Evolutionary conservation across 2,113 vertebrate genomes (phyloP), one percentile per base, ranked within the genome.

Genomic region (Ochotona curzoniae): DNA sequence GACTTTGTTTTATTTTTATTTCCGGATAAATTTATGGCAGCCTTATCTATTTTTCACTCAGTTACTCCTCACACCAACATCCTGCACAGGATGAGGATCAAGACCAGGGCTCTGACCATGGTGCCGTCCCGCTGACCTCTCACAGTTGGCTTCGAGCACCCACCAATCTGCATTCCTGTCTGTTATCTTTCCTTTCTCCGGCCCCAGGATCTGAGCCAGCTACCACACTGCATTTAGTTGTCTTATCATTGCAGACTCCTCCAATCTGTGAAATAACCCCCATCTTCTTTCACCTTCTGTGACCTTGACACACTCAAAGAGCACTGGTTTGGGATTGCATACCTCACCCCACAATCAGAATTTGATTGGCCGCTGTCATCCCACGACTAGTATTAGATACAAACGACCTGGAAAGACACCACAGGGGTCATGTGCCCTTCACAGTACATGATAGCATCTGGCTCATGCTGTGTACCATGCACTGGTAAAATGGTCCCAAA

Each of bases 341-440:
- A 26, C 9, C 61, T 7, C 51, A 20, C 17, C n/a, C 15, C 25
- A 49, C 75, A 70, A 61, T 32, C 6, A 67, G 51, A 28, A 12
- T 67, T 84, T 82, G 35, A 71, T 84, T 82, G 35, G 67, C 25
- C 60, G 84, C n/a, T 81, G 23, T n/a, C 89, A 83, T 81, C 32
- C 87, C 26, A 60, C 69, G 38, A 84, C 47, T 49, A 51, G 17
- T 23, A 23, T 51, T 17, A 83, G 23, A 32, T 87, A 25, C 44
- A 66, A 89, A 75, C 89, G 85, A 88, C 32, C 38, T 87, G 44
- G 38, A 10, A 90, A 67, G 64, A 60, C 44, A 44, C n/a, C 38
- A 38, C 57, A 66, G 51, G 49, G 67, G 9, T 28, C 20, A 3
- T 28, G 3, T 18, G 30, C 32, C 61, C n/a, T 70, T 75, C 60